These are phyloP conservation scores for Apeira syringaria DNA, from an alignment of 2,888 invertebrate species.

Conservation along the genomic window DNA sequence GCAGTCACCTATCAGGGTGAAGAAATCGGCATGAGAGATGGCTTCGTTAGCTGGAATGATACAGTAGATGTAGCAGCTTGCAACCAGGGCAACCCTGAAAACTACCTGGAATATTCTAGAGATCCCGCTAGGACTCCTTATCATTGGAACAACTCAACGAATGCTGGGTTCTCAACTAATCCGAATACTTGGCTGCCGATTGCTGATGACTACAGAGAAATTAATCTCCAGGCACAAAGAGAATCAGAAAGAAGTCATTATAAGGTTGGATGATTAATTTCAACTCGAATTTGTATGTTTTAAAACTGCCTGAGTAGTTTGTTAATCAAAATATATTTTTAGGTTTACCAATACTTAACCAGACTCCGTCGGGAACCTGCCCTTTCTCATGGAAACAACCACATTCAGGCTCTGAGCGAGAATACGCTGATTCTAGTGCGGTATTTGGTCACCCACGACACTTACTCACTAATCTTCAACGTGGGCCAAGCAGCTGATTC, in stretches of 20 bases:
- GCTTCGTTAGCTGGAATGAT: slow-evolving; percentile 80
- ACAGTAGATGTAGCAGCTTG: slow-evolving; percentile 83
- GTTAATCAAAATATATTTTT: too few species aligned
- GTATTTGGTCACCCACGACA: slow-evolving; percentile 48
- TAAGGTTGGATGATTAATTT: slow-evolving; percentile 64
- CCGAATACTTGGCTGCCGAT: slow-evolving; percentile 87
- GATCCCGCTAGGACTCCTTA: slow-evolving; percentile 87
- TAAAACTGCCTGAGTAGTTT: too few species aligned
- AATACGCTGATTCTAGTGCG: slow-evolving; percentile 52
- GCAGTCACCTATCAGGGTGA: slow-evolving; percentile 92
- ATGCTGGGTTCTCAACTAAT: slow-evolving; percentile 85
- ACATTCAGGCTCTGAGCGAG: slow-evolving; percentile 50
- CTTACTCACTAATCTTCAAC: slow-evolving; percentile 77
- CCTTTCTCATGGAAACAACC: slow-evolving; percentile 59
- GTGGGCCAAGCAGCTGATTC: slow-evolving; percentile 61
- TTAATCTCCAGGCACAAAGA: slow-evolving; percentile 82
- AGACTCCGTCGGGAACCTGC: slow-evolving; percentile 70
- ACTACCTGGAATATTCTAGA: slow-evolving; percentile 71
- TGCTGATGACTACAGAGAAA: slow-evolving; percentile 80
- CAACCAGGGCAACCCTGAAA: slow-evolving; percentile 76
- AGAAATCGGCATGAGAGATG: slow-evolving; percentile 89
- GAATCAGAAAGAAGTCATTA: slow-evolving; percentile 75
- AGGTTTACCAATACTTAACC: slow-evolving; percentile 82
- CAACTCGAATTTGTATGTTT: too few species aligned
- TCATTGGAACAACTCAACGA: slow-evolving; percentile 84